Conservation (phyloP, 2,797 vertebrate genomes). For the Leptoclinus maculatus region DNA sequence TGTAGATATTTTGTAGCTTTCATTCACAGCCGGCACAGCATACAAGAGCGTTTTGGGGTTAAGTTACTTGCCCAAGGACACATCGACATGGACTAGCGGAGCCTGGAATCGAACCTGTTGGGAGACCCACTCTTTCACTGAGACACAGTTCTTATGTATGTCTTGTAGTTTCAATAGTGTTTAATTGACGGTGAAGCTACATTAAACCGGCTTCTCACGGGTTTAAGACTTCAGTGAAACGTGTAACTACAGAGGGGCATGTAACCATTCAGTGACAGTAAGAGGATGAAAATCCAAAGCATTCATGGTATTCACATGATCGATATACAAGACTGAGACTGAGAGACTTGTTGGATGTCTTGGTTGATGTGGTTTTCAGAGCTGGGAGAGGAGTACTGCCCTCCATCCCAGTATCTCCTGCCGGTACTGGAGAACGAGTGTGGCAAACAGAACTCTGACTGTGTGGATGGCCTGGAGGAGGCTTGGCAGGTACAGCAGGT, state of each 20-base stretch:
- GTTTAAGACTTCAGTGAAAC: neutral
- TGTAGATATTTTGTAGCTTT: neutral
- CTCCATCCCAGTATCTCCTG: constrained; percentile 91
- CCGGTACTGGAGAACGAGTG: constrained; percentile 86
- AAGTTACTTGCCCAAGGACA: neutral
- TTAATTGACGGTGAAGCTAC: too few relatives aligned
- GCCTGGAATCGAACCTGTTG: too few relatives aligned
- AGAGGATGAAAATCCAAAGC: neutral
- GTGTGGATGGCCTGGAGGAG: constrained; percentile 76
- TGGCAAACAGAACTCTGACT: constrained; percentile 58
- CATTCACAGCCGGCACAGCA: neutral
- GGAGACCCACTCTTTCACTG: neutral
- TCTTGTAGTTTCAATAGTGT: neutral
- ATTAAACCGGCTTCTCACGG: too few relatives aligned
- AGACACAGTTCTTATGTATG: neutral
- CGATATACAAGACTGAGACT: neutral
- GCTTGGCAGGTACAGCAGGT: constrained; percentile 88
- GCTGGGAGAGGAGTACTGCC: constrained; percentile 89
- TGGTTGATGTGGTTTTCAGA: constrained; percentile 79
- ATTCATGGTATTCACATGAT: neutral
- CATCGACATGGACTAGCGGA: too few relatives aligned
- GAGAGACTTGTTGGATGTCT: neutral
- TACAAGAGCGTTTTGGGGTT: neutral
- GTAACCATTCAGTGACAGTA: neutral
- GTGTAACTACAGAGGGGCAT: neutral